Base-by-base conservation (phyloP, 2,888 invertebrate genomes). In the Trachelus tabidus region DNA sequence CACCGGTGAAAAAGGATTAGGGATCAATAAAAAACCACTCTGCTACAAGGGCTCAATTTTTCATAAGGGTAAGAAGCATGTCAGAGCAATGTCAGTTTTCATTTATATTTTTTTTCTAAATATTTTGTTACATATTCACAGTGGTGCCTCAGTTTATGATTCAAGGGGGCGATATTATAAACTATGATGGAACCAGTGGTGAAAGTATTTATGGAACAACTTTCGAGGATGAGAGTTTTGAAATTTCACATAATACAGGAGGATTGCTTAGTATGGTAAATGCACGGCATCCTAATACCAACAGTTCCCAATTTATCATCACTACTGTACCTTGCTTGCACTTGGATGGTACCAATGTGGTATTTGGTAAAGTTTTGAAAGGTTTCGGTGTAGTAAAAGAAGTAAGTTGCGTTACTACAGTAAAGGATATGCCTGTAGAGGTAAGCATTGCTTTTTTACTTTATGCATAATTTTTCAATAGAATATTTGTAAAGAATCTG, bases 301-400 rank as follows among this genome's bases (percentile, higher is more conserved):
- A 98, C 91, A 97, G 96, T 83, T 98, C 98, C 0, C 99, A 99
- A 92, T 99, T 99, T 92, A 97, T 98, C 89, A 96, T 99, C 79
- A 96, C 97, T 0, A 94, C 95, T 0, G 95, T 94, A 1, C 94
- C 94, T 1, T 96, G 96, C 86, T 92, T 94, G 0, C 97, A 97
- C 89, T 92, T 98, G 73, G 96, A 98, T 90, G 95, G 94, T 9
- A 95, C 93, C 30, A 97, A 98, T 90, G 97, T 97, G 3, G 96
- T 95, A 34, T 96, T 97, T 88, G 98, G 97, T 0, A 93, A 93
- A 82, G 96, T 98, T n/a, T 85, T 95, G 30, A 95, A 95, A 83
- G 98, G 98, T 0, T 92, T 96, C 76, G 95, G 95, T 34, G 92
- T 96, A 3, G 93, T 96, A 0, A 91, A 92, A n/a, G 96, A 96